phyloP scores from a whole-genome alignment of 2,113 vertebrate species.

The Tachycineta bicolor region DNA sequence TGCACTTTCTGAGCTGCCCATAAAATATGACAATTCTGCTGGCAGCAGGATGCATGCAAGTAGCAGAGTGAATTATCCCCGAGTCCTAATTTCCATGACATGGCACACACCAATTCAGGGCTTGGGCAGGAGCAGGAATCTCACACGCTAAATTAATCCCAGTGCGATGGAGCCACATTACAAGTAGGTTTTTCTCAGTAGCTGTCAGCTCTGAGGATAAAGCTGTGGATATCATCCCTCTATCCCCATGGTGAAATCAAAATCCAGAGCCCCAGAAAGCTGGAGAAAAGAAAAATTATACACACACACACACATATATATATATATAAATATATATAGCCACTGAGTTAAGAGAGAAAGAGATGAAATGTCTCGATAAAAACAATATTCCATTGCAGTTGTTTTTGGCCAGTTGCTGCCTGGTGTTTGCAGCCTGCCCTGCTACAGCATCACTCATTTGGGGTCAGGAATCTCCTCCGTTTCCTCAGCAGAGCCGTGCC shows the following conservation, averaged over 20 bases:
- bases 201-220: background rate
- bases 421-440: background rate
- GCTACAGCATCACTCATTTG: accelerated
- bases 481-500: background rate
- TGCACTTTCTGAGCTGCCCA: background rate
- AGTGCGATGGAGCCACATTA: background rate
- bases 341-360: background rate
- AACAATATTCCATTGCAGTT: background rate
- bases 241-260: background rate
- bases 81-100: background rate
- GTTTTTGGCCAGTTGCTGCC: background rate
- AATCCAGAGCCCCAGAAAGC: background rate
- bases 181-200: background rate
- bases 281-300: too few species aligned
- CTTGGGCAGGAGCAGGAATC: background rate
- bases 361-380: background rate
- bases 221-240: background rate
- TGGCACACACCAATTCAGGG: background rate
- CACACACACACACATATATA: too few species aligned
- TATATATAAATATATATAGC: background rate
- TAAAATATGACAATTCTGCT: background rate
- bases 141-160: background rate
- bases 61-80: background rate
- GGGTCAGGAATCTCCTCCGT: background rate
- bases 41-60: background rate